Evolutionary conservation across 2,888 invertebrate genomes (phyloP), one percentile per base, ranked within the genome.

Genomic region (Acanthosoma haemorrhoidale): DNA sequence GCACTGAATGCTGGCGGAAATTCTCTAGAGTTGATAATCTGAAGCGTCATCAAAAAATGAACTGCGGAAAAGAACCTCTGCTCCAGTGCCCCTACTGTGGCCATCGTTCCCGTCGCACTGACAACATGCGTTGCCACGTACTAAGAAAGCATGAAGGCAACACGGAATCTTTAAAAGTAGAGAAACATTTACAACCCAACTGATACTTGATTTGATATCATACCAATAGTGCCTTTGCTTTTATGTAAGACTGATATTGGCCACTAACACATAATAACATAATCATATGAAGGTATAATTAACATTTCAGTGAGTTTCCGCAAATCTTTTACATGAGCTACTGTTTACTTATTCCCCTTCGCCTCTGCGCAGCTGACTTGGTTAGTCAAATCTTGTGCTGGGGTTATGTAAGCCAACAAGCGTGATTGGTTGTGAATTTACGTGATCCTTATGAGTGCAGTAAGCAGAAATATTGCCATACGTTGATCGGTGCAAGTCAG

Each of bases 31-130:
- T 57, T 39, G 67, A 66, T 57, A 68, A 69, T 21, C 64, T 73
- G n/a, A 32, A 66, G n/a, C 69, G 73, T 16, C 73, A 73, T 32
- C 41, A 70, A 41, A 69, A 63, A 39, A 29, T 64, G 25, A 71
- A 71, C 16, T 71, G 73, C 51, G 69, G 71, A 9, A 66, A 69
- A 21, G 69, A 69, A 32, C 71, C 71, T 8, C 31, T 57, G 6
- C 60, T 73, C 25, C 59, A 36, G 6, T 73, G 73, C 34, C 68
- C 69, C 3, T 38, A 57, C 31, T 69, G 69, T 34, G 38, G 36
- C 1, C 43, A 69, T 31, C 64, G 64, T 21, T 64, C 64, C 25
- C 13, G 64, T 3, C 39, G 64, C 6, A 64, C 64, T 15, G 64
- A 64, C 39, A 64, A 64, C 41, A 64, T 64, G 64, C 18, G 64